These are phyloP conservation scores for Rhinoderma darwinii DNA, from an alignment of 2,113 vertebrate species.

Conservation along the genomic window DNA sequence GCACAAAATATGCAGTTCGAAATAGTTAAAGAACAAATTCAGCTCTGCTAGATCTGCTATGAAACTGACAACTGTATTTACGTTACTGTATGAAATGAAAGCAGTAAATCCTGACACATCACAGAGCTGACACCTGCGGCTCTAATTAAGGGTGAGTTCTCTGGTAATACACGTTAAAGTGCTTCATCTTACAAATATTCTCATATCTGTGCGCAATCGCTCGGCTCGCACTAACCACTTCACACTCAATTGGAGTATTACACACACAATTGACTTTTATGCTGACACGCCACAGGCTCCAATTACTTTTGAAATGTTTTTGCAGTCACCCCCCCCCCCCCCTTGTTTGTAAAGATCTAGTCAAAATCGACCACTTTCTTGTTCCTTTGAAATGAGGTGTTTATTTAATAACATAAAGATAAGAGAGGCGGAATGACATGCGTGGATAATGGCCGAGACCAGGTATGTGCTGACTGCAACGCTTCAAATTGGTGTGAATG, in stretches of 20 bases:
- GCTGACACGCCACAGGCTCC: slow-evolving; percentile 44
- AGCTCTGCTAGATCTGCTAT: not conserved
- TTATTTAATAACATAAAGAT: slow-evolving; percentile 34
- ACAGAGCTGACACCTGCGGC: not conserved
- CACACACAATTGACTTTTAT: slow-evolving; percentile 52
- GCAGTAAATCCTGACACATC: not conserved
- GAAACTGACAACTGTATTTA: not conserved
- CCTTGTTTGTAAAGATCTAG: not conserved
- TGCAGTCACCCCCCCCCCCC: not conserved
- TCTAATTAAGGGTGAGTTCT: not conserved
- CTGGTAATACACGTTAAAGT: not conserved
- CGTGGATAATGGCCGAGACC: slow-evolving; percentile 7
- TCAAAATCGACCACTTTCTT: slow-evolving; percentile 14
- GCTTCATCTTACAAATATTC: slow-evolving; percentile 10
- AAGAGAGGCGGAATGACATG: slow-evolving; percentile 10
- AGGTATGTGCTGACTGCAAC: slow-evolving; percentile 7
- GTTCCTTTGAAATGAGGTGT: slow-evolving; percentile 23
- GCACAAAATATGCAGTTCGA: not conserved
- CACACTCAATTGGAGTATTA: slow-evolving; percentile 54
- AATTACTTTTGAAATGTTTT: slow-evolving; percentile 52
- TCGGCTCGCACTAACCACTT: slow-evolving; percentile 19
- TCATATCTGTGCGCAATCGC: slow-evolving; percentile 9
- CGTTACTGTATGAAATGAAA: no score
- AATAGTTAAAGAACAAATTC: not conserved
- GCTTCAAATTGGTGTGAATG: not conserved